Base-by-base conservation (phyloP, 2,888 invertebrate genomes). In the Epirrhoe tristata region DNA sequence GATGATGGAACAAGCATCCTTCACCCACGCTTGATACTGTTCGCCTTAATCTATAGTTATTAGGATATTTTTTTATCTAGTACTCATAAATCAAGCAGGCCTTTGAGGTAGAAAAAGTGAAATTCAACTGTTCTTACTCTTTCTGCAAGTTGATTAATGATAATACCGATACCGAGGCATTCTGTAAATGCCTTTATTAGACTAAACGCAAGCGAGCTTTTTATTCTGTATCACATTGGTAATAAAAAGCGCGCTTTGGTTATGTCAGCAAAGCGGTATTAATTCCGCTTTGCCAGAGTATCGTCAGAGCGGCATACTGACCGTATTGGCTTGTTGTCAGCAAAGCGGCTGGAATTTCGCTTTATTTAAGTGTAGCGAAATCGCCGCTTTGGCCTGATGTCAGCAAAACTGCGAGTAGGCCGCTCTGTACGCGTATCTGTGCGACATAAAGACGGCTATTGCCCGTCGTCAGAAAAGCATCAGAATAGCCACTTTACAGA, bases 191-290 rank as follows among this genome's bases (percentile, higher is more conserved):
- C 63, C 60, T 60, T 24, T 24, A 1, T 24, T 39, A 0, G 32
- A 12, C 51, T 48, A 48, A 56, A 63, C 56, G 56, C 58, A 48
- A 43, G 58, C 62, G 62, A 61, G 60, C 51, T 61, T 61, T 57
- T 32, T 50, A 48, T 24, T 34, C 46, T 52, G 46, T 34, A 52
- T 53, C 46, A 56, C 36, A 39, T n/a, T 56, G 39, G 53, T n/a
- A 64, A 24, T 54, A 64, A 48, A 56, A 60, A 60, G 51, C 55
- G 58, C 56, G 60, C 59, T 5, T 48, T 17, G n/a, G 24, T n/a
- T n/a, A 6, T 24, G 62, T 81, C 81, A 81, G 81, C 80, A 81
- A 63, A 70, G 51, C 52, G 61, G 71, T 52, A 79, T 5, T 73
- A 64, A 81, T 72, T 43, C 71, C 43, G 31, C 51, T 63, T 57